Conservation (phyloP, 2,113 vertebrate genomes). For the Elaphurus davidianus region DNA sequence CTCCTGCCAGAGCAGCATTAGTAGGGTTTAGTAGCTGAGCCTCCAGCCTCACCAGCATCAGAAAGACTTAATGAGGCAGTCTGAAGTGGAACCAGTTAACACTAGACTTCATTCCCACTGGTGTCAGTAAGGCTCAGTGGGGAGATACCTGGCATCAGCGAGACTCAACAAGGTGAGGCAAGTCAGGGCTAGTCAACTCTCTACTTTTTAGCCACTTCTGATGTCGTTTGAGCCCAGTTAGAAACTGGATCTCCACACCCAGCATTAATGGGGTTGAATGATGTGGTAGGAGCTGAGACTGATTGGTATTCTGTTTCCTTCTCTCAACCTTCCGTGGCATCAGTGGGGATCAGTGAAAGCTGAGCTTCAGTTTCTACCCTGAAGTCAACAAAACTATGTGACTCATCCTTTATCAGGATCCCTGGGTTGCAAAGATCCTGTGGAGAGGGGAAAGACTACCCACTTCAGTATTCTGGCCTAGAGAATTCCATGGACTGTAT, state of each 20-base stretch:
- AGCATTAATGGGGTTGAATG: neutral
- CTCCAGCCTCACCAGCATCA: neutral
- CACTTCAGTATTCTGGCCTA: neutral
- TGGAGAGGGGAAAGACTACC: neutral
- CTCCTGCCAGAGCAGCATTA: neutral
- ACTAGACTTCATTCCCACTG: neutral
- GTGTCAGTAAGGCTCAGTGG: neutral
- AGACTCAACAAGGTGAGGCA: neutral
- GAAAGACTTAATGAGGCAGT: neutral
- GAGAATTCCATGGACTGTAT: neutral
- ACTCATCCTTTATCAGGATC: neutral
- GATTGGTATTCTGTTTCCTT: neutral
- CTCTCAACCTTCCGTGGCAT: neutral
- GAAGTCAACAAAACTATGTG: neutral
- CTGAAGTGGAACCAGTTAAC: neutral
- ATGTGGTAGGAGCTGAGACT: neutral
- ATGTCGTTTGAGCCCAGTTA: neutral
- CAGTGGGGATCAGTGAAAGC: neutral
- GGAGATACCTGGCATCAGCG: neutral
- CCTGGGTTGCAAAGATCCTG: neutral
- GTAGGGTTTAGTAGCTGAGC: neutral
- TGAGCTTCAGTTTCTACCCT: neutral
- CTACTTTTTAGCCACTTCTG: neutral
- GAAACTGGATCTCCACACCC: neutral
- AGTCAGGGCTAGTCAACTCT: neutral